Base-by-base conservation (phyloP, 1,140 invertebrate genomes). In the Helicoverpa zea region DNA sequence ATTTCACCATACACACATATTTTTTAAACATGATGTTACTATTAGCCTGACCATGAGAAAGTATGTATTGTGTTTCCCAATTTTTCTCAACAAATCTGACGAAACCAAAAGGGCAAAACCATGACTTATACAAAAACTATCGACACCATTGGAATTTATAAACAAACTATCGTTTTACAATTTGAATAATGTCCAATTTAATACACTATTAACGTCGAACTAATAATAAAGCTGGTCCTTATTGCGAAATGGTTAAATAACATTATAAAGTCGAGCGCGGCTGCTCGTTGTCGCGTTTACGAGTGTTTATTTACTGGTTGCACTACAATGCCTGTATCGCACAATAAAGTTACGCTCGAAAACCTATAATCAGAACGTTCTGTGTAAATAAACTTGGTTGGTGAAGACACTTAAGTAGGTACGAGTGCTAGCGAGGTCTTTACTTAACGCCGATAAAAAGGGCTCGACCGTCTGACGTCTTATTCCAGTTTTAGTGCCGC, bases 371-470 rank as follows among this genome's bases (percentile, higher is more conserved):
- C 81, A 82, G 81, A 64, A 56, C 63, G 70, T 64, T 72, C 52
- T 74, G 30, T 74, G 73, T 78, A 84, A 84, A 84, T 84, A 84
- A 84, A 79, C 79, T 80, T 78, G 51, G 52, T 61, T 59, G 23
- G 68, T 52, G 81, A 81, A 79, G 79, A 81, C 74, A 83, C 76
- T 83, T 83, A 76, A 58, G 70, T 76, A 70, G 63, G 66, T n/a
- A n/a, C n/a, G n/a, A 81, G 74, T 80, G 47, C 81, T 70, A 79
- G n/a, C 59, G 51, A 66, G 35, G 51, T 30, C 86, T 87, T 85
- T 85, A 81, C 82, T 84, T 83, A 84, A 79, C 82, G 74, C 79
- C 84, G 85, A 86, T 88, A 89, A 87, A 43, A 83, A 82, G 78
- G 68, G 75, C 54, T 77, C 82, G 72, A 79, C 75, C 75, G 43